Base-by-base conservation (phyloP, 2,888 invertebrate species). In the Andrena minutula region DNA sequence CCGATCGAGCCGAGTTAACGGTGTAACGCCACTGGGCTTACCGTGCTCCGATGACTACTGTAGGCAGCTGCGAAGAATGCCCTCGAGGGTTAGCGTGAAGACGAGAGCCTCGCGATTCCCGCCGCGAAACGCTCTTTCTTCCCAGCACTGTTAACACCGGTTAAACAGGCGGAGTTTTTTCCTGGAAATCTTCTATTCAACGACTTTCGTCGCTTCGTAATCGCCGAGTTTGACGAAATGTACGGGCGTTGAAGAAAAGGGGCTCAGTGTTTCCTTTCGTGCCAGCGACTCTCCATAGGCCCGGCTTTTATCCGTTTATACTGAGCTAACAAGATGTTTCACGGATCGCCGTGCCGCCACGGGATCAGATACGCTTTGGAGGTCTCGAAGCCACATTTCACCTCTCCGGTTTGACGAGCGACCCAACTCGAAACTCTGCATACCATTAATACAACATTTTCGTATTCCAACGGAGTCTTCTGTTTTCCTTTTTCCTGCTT, bases 281-380 rank as follows among this genome's bases (percentile, higher is more conserved):
- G 47, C 63, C 72, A 77, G 72, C 76, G 64, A 71, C 63, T 75
- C 79, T 66, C 69, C 73, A 70, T 32, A 60, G 78, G 64, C n/a
- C 63, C 77, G 75, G 80, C 60, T 82, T 89, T 89, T 82, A 86
- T 89, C 88, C 90, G 85, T 90, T 89, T 89, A 84, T 85, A 87
- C 84, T 81, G 87, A 90, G 90, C 90, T 93, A 92, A 92, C 92
- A 91, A 92, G 92, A 92, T 91, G 91, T 92, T 92, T 92, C 92
- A 92, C 91, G 92, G 91, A 92, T 92, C 92, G 91, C 83, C 90
- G 85, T 91, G 89, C 90, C 89, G 90, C 87, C 90, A 83, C 89
- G 89, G 85, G 90, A 92, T 92, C 90, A 87, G 89, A 91, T 89
- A 90, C 89, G 89, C 91, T 91, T 88, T 85, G 89, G 91, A 92